phyloP scores from a whole-genome alignment of 2,888 invertebrate genomes.

The Lordiphosa andalusiaca region DNA sequence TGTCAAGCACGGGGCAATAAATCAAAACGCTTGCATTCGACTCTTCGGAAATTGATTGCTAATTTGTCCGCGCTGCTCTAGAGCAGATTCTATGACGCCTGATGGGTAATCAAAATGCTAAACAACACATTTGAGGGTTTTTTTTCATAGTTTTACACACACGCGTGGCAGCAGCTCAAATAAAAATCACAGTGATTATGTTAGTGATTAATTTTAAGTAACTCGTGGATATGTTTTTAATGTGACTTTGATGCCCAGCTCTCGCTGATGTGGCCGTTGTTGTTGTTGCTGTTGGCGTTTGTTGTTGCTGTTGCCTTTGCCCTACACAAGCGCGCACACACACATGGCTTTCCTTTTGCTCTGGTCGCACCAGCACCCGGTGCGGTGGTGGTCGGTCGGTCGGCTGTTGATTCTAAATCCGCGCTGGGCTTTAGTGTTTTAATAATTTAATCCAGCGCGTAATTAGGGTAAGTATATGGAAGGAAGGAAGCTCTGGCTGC shows the following conservation, averaged over 20 bases:
- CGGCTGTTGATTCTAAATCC: slow-evolving; percentile 68
- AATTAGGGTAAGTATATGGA: slow-evolving; percentile 75
- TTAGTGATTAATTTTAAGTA: slow-evolving; percentile 75
- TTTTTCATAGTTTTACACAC: slow-evolving; percentile 63
- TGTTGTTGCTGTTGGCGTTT: slow-evolving; percentile 30
- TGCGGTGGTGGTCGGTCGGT: slow-evolving; percentile 26
- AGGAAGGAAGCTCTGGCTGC: slow-evolving; percentile 35
- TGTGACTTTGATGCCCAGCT: slow-evolving; percentile 62
- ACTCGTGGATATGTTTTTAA: slow-evolving; percentile 75
- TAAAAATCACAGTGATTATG: slow-evolving; percentile 74
- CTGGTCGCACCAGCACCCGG: slow-evolving; percentile 13
- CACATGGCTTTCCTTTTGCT: slow-evolving; percentile 23
- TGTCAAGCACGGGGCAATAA: slow-evolving; percentile 40
- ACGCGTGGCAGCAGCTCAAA: slow-evolving; percentile 51
- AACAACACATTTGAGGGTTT: slow-evolving; percentile 47
- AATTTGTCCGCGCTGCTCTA: slow-evolving; percentile 7
- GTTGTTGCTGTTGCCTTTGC: neutral
- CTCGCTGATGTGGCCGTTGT: slow-evolving; percentile 38
- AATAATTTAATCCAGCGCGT: slow-evolving; percentile 78
- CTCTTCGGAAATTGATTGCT: slow-evolving; percentile 3
- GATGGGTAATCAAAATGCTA: slow-evolving; percentile 48
- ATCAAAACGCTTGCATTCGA: slow-evolving; percentile 59
- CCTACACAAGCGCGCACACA: slow-evolving; percentile 12
- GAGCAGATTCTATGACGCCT: slow-evolving; percentile 40
- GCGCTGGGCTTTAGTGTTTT: slow-evolving; percentile 76